A percentile compares a stretch with the other conserved stretches of the same genome.
These are phyloP conservation scores for Volucella zonaria DNA, from an alignment of 2,888 invertebrate species.

Conservation along the genomic window DNA sequence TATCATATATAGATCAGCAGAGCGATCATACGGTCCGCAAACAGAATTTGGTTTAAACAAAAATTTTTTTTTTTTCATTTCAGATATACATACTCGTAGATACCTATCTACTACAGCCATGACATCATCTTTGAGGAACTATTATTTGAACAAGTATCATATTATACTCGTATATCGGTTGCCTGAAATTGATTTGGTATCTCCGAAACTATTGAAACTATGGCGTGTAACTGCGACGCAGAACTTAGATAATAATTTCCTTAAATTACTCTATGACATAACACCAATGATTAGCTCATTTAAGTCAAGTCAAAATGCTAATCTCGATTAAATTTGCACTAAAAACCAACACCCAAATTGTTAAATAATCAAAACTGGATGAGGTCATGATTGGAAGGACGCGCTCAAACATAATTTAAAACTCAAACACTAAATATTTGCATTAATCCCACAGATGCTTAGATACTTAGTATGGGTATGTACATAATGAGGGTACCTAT, in stretches of 20 bases:
- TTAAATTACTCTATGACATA: conserved; percentile 43
- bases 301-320: not conserved
- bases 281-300: conserved; percentile 1
- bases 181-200: too few species aligned
- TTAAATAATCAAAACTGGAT: conserved; percentile 33
- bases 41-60: too few species aligned
- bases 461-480: not conserved
- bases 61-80: too few species aligned
- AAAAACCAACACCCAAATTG: conserved; percentile 38
- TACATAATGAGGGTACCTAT: not conserved
- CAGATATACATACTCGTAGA: too few species aligned
- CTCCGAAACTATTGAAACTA: too few species aligned
- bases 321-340: conserved; percentile 5
- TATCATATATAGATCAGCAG: too few species aligned
- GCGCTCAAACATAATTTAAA: conserved; percentile 36
- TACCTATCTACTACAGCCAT: too few species aligned
- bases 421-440: conserved; percentile 38
- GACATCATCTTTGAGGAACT: too few species aligned
- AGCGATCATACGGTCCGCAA: too few species aligned
- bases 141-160: too few species aligned
- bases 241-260: not conserved
- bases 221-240: too few species aligned
- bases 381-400: conserved; percentile 41
- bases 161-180: too few species aligned
- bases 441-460: not conserved